phyloP scores from a whole-genome alignment of 2,888 invertebrate species.

The Diachrysia chrysitis region DNA sequence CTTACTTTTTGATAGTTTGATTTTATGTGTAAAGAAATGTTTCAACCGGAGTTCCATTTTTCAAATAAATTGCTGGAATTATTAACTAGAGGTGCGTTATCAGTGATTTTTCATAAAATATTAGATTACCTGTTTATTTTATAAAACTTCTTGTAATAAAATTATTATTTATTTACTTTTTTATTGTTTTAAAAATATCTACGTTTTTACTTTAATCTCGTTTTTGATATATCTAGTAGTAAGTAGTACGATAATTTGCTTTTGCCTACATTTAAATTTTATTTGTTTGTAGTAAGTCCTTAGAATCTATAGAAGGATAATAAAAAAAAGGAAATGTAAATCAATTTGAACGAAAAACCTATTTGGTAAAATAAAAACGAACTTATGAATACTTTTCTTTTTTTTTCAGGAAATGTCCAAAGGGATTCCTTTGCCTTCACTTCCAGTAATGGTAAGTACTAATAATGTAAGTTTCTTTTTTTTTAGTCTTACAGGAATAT shows the following conservation, averaged over 20 bases:
- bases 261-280: too few species aligned
- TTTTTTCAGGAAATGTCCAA: conserved; percentile 76
- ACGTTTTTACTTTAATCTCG: not conserved
- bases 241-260: too few species aligned
- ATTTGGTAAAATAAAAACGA: too few species aligned
- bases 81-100: conserved; percentile 79
- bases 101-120: not conserved
- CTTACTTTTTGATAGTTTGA: conserved; percentile 11
- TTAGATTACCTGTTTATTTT: not conserved
- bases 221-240: not conserved
- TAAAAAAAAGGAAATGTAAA: too few species aligned
- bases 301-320: too few species aligned
- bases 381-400: too few species aligned
- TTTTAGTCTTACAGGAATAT: not conserved
- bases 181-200: not conserved
- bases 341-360: too few species aligned
- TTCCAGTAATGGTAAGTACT: conserved; percentile 75
- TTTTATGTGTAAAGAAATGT: conserved; percentile 75
- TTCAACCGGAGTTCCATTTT: conserved; percentile 82
- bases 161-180: not conserved
- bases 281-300: too few species aligned
- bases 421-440: conserved; percentile 69
- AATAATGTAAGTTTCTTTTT: not conserved
- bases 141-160: too few species aligned
- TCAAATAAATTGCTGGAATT: conserved; percentile 84